Base-by-base conservation (phyloP, 2,888 invertebrate genomes). In the Flexamia atlantica region DNA sequence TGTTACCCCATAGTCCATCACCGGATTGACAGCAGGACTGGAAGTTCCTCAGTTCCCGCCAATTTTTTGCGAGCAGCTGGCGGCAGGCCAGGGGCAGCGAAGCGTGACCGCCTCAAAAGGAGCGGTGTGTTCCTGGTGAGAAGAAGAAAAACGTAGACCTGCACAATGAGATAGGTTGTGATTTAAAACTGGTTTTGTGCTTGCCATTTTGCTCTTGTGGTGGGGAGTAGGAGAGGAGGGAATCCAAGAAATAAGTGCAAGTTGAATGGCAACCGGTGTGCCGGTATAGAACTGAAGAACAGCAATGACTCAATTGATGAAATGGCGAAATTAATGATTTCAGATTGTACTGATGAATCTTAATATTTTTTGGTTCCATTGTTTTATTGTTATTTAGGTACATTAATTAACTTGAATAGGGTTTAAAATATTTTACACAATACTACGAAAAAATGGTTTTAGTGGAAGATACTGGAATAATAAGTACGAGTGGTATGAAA, bases 21-120 rank as follows among this genome's bases (percentile, higher is more conserved):
- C 57, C 50, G 20, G 10, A 57, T 57, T 64, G 64, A 28, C 64
- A 64, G 30, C 64, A 30, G 28, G 57, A 20, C 57, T 57, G 57
- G 28, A 64, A 64, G 64, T 64, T 64, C 64, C 64, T 30, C 28
- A 64, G 64, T 64, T 64, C 64, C 64, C 64, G 64, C 64, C 64
- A 64, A 53, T 64, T 64, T 64, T 64, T 64, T 64, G 23, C 57
- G 4, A 3, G 14, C 64, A 17, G 17, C 64, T 64, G 64, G 64
- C 64, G 64, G 64, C 64, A 64, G 64, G 30, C 64, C 9, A 14
- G 57, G 23, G 57, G 57, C 57, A 57, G 23, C 23, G 14, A 64
- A 30, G 64, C 64, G 64, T 64, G 64, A 28, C 64, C 64, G 64
- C 23, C 57, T 57, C 57, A 57, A 64, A 20, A 14, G 14, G 9